Evolutionary conservation across 2,113 vertebrate genomes (phyloP).

Genomic region (Crypturellus undulatus): DNA sequence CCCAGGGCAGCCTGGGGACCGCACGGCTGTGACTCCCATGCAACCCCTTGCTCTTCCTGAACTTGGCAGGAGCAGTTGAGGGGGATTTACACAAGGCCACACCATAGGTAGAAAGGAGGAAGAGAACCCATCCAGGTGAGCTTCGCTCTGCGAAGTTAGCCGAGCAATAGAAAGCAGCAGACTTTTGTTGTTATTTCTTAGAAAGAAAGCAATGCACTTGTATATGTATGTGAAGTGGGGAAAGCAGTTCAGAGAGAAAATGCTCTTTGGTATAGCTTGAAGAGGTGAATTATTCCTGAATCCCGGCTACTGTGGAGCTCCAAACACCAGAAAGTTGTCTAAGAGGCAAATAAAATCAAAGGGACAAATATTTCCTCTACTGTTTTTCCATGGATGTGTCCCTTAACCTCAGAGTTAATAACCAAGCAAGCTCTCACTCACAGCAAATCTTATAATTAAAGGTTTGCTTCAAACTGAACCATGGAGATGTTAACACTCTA

Average conservation of each 20-base stretch:
- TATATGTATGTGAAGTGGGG: neutral
- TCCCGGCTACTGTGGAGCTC: neutral
- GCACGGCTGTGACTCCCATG: neutral
- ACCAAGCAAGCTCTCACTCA: neutral
- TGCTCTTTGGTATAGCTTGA: neutral
- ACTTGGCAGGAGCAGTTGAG: neutral
- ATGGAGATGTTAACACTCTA: neutral
- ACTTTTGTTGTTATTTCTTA: neutral
- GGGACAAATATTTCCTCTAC: neutral
- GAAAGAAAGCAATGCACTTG: neutral
- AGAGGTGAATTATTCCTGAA: neutral
- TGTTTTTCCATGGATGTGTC: neutral
- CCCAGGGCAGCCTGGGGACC: neutral
- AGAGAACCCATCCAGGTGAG: fast-evolving
- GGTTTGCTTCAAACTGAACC: neutral
- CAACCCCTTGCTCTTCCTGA: neutral
- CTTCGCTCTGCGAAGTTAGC: neutral
- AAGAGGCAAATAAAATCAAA: neutral
- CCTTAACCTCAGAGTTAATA: neutral
- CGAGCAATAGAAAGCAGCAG: neutral
- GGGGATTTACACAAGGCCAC: neutral
- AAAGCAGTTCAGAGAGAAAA: neutral
- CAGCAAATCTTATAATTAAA: neutral
- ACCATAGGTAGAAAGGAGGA: neutral
- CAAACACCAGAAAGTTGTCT: neutral